Conservation (phyloP, 2,888 invertebrate species). For the Drosophila prolongata region DNA sequence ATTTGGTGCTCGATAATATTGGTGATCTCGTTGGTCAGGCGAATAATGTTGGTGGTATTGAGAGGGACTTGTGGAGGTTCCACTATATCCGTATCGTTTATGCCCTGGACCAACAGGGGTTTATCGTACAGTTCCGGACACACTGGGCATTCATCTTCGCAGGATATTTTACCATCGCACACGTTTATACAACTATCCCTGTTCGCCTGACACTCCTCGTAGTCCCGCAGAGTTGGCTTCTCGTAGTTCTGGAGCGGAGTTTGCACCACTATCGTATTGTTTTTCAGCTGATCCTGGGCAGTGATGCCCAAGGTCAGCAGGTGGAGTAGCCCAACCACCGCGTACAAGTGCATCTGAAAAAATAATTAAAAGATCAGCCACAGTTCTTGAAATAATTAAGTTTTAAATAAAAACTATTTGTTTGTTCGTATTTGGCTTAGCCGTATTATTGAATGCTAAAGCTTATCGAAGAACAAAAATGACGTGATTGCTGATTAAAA, state of each 20-base stretch:
- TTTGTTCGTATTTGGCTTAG: too few species aligned
- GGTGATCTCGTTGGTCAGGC: slow-evolving; percentile 78
- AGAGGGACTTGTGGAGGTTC: slow-evolving; percentile 39
- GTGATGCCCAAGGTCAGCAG: slow-evolving; percentile 13
- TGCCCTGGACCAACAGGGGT: slow-evolving; percentile 76
- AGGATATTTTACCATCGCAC: slow-evolving; percentile 51
- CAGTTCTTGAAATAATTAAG: too few species aligned
- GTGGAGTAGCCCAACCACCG: slow-evolving; percentile 8
- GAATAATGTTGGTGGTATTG: slow-evolving; percentile 80
- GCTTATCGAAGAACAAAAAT: background rate
- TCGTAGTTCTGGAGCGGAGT: slow-evolving; percentile 77
- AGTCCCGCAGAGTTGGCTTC: slow-evolving; percentile 77
- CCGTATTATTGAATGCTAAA: background rate
- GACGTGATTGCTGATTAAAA: background rate
- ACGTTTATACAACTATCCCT: slow-evolving; percentile 59
- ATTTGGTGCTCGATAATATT: slow-evolving; percentile 79
- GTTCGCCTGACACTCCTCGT: slow-evolving; percentile 69
- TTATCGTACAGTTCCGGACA: slow-evolving; percentile 77
- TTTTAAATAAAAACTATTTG: too few species aligned
- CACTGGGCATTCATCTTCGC: slow-evolving; percentile 68
- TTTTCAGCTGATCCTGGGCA: background rate
- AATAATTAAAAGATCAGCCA: background rate
- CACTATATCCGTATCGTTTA: slow-evolving; percentile 74
- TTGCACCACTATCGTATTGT: slow-evolving; percentile 71
- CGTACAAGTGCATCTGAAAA: background rate